Conservation (phyloP, 2,113 vertebrate genomes). For the Thalassoma bifasciatum region DNA sequence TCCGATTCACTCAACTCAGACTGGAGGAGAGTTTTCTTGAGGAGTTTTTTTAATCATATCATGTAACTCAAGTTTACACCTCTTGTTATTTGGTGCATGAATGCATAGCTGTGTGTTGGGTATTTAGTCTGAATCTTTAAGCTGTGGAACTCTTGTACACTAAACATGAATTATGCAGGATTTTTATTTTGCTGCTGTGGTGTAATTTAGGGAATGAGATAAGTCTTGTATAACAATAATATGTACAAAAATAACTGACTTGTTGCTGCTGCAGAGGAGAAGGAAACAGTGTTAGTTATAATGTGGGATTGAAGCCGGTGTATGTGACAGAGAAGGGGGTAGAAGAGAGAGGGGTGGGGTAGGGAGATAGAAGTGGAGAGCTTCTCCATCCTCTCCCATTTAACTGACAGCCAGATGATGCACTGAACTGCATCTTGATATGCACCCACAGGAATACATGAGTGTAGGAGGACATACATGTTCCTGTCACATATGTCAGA, state of each 20-base stretch:
- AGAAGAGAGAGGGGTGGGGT: slow-evolving; percentile 1
- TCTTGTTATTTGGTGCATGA: slow-evolving; percentile 8
- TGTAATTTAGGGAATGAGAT: slow-evolving; percentile 11
- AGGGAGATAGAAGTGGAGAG: slow-evolving; percentile 35
- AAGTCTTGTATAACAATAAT: neutral
- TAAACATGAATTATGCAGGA: slow-evolving; percentile 37
- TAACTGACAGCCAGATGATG: slow-evolving; percentile 49
- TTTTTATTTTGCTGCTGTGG: slow-evolving; percentile 5
- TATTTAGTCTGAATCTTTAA: neutral
- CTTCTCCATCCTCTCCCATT: slow-evolving; percentile 47
- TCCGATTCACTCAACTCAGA: slow-evolving; percentile 23
- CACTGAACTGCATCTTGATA: slow-evolving; percentile 41
- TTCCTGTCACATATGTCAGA: slow-evolving; percentile 18
- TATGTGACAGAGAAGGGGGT: slow-evolving; percentile 8
- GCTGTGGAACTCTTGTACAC: neutral
- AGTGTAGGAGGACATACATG: neutral
- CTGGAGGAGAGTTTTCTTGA: neutral
- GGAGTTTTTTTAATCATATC: slow-evolving; percentile 21
- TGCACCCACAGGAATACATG: slow-evolving; percentile 22
- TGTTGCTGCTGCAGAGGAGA: slow-evolving; percentile 52
- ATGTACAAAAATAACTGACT: slow-evolving; percentile 7
- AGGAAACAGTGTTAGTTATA: slow-evolving; percentile 28
- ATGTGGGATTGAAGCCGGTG: slow-evolving; percentile 49
- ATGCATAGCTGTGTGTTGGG: slow-evolving; percentile 11
- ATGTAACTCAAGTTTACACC: neutral